Base-by-base conservation (phyloP, 2,888 invertebrate species). In the Eurytoma adleriae region DNA sequence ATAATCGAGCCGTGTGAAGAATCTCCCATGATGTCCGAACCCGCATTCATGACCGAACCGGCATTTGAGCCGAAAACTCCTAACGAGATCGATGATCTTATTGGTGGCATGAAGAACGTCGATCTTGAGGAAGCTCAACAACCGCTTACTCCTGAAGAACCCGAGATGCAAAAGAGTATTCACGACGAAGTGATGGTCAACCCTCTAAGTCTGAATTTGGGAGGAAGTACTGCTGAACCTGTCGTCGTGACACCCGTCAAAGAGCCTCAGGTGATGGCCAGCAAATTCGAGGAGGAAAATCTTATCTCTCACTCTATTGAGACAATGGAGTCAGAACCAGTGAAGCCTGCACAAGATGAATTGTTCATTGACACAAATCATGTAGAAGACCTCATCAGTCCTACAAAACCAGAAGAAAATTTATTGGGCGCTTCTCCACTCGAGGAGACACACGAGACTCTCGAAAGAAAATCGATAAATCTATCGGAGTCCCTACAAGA, bases 401-500 rank as follows among this genome's bases (percentile, higher is more conserved):
- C 24, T 13, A 54, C 14, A 30, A 27, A 64, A n/a, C 62, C 62
- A 1, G 62, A 72, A 14, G 66, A 56, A 14, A 57, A 67, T 12
- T 4, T 59, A n/a, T 40, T 20, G 7, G 14, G 24, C 13, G 24
- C 14, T 16, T 56, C 67, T 4, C 40, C 67, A 0, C 12, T 68
- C 18, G 64, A 69, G 1, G 62, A 70, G 18, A 14, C 16, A 66
- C 62, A 54, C 5, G 59, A 61, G 20, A 72, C 12, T 13, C 56
- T 61, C 20, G 64, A 69, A 12, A 70, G 61, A 13, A 83, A 81
- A 40, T 64, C 79, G 1, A 69, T 78, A 0, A 73, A 76, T 81
- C 61, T 88, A 13, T 88, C 89, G 0, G 88, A 88, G 62, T 87
- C 87, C 0, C 80, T 88, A 70, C 88, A 89, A 74, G 89, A 89